Base-by-base conservation (phyloP, 2,113 vertebrate genomes). In the Recurvirostra avosetta region DNA sequence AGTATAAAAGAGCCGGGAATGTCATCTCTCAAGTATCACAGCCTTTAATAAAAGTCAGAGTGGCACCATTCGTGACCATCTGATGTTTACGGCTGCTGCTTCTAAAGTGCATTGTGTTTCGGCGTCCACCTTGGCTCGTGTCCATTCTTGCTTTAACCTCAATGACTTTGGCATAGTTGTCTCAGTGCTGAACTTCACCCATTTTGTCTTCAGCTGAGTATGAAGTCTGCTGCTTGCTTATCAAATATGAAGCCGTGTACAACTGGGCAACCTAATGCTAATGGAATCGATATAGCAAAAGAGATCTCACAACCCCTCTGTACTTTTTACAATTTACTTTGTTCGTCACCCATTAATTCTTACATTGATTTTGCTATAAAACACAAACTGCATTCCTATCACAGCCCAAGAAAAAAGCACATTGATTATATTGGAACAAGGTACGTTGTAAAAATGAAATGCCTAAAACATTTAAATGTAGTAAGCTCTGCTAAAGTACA, bases 281-380 rank as follows among this genome's bases (percentile, higher is more conserved):
- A 96, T 80, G 93, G 94, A 95, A 97, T 97, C 94, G 66, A 97
- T 96, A 29, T 7, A 36, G 88, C 27, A 11, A 86, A 73, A 93
- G 68, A 88, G 82, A 94, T 79, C 94, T 85, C 87, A 43, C 94
- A 88, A 80, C 55, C 91, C 79, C 78, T 56, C 80, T 29, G 58
- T 82, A 20, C 94, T 86, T 98, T 73, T 91, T 93, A 97, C 96
- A 63, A 67, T 94, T 95, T 96, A 95, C 95, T 97, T 96, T 94
- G 50, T 93, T 96, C 76, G 84, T 94, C 94, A 95, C 94, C 97
- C 97, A 98, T 98, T 98, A 98, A 98, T 98, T 97, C 97, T 98
- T 78, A 5, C 70, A 98, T 98, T 94, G 98, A 98, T 98, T 98
- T 98, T 98, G 84, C 95, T 96, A 97, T 98, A 98, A 98, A 97